Percentiles rank a stretch among this genome's conserved stretches.
These are phyloP conservation scores for Furcifer pardalis DNA, from an alignment of 2,797 vertebrate species.

Conservation along the genomic window DNA sequence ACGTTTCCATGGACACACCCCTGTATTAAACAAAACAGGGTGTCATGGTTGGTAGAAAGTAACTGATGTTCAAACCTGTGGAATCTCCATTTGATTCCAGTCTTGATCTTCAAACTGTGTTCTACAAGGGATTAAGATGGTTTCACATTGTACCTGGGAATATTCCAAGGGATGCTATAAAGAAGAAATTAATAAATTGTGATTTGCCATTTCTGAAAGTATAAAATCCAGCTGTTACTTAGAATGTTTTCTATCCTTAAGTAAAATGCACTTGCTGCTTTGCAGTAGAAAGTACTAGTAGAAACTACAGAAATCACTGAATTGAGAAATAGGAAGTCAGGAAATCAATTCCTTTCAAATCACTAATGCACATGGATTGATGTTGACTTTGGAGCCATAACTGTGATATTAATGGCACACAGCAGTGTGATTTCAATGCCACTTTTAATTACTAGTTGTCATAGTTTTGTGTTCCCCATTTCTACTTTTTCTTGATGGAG, in stretches of 20 bases:
- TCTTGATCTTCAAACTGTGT: too few relatives aligned
- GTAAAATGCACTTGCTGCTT: background rate
- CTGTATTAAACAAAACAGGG: too few relatives aligned
- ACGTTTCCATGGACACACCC: too few relatives aligned
- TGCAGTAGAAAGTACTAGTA: background rate
- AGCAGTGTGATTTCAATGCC: constrained; percentile 13
- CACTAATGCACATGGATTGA: background rate
- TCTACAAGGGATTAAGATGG: too few relatives aligned
- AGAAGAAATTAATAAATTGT: too few relatives aligned
- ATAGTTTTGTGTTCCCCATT: background rate
- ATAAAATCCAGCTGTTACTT: background rate
- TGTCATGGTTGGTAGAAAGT: too few relatives aligned
- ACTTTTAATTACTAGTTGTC: background rate
- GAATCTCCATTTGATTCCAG: background rate
- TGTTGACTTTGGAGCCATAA: constrained; percentile 9
- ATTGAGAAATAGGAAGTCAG: background rate
- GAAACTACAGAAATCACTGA: background rate
- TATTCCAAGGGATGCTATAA: too few relatives aligned
- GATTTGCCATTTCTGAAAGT: background rate
- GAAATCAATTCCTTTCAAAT: background rate
- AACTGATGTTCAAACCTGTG: background rate
- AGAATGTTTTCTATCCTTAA: background rate
- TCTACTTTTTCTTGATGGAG: background rate
- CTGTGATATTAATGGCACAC: background rate
- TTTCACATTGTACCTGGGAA: too few relatives aligned